A percentile compares a stretch with the other conserved stretches of the same genome.
phyloP scores from a whole-genome alignment of 2,113 vertebrate genomes.

The Puntigrus tetrazona region DNA sequence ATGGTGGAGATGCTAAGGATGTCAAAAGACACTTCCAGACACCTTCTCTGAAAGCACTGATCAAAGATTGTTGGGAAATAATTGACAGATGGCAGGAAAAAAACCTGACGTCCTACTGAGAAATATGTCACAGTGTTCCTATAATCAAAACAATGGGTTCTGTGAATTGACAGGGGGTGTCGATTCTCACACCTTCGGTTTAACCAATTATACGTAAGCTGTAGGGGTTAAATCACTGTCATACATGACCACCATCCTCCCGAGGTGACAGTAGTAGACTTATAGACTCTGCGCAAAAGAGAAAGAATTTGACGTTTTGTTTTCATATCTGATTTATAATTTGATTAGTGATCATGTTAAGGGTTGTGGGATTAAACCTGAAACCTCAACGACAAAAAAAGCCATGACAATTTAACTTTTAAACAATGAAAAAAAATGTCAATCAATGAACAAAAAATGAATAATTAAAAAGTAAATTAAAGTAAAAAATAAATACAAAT shows the following conservation, averaged over 20 bases:
- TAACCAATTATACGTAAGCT: not conserved
- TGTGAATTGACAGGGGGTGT: not conserved
- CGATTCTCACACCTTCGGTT: not conserved
- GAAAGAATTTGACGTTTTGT: not conserved
- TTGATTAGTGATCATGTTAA: not conserved
- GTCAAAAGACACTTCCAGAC: slow-evolving; percentile 51
- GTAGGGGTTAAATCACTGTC: not conserved
- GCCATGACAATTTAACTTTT: no score
- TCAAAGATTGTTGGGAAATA: not conserved
- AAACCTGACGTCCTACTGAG: not conserved
- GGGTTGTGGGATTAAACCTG: not conserved
- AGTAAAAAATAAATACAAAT: no score
- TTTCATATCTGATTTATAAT: not conserved
- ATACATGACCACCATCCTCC: not conserved
- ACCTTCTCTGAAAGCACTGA: slow-evolving; percentile 28
- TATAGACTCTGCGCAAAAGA: not conserved
- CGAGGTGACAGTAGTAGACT: not conserved
- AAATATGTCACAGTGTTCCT: slow-evolving; percentile 8
- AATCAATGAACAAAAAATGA: no score
- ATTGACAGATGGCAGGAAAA: slow-evolving; percentile 8
- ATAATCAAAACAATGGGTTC: slow-evolving; percentile 6
- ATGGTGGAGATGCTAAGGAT: slow-evolving; percentile 69
- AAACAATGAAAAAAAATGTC: no score
- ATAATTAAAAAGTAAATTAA: not conserved
- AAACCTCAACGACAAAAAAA: no score